A percentile compares a stretch with the other conserved stretches of the same genome.
phyloP scores from a whole-genome alignment of 2,888 invertebrate genomes.

The Melanostoma mellinum region DNA sequence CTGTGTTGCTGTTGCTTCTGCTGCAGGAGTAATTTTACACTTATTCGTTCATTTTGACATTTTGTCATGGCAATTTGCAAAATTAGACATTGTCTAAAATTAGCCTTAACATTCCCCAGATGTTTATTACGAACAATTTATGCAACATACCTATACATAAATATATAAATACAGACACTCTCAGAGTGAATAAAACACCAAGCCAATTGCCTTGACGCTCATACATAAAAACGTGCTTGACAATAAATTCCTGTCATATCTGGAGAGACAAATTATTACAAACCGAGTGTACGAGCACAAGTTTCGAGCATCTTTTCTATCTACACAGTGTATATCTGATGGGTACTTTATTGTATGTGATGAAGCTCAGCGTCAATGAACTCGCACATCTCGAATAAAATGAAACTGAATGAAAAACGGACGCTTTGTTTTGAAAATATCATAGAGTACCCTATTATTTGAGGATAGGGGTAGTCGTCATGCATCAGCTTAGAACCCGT shows the following conservation, averaged over 20 bases:
- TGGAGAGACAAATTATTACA: slow-evolving; percentile 69
- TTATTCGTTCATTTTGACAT: slow-evolving; percentile 70
- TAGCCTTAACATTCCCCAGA: slow-evolving; percentile 72
- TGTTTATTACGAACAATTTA: slow-evolving; percentile 65
- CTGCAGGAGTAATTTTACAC: slow-evolving; percentile 63
- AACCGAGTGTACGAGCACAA: slow-evolving; percentile 43
- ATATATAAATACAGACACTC: not conserved
- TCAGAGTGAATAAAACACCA: slow-evolving; percentile 5
- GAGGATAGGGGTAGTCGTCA: no score
- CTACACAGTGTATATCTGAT: slow-evolving; percentile 16
- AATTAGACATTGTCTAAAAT: slow-evolving; percentile 72
- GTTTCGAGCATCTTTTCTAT: slow-evolving; percentile 13
- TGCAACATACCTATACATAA: slow-evolving; percentile 18
- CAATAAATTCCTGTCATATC: slow-evolving; percentile 71
- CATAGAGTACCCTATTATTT: slow-evolving; percentile 14
- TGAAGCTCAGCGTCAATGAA: slow-evolving; percentile 65
- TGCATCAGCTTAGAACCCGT: no score
- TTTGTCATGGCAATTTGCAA: slow-evolving; percentile 73
- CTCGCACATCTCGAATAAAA: slow-evolving; percentile 38
- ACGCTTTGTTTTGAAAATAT: not conserved
- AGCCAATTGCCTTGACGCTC: slow-evolving; percentile 23
- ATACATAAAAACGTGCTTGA: slow-evolving; percentile 42
- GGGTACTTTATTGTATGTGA: slow-evolving; percentile 24
- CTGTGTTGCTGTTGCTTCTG: slow-evolving; percentile 40
- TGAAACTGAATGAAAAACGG: slow-evolving; percentile 17